Evolutionary conservation across 2,113 vertebrate species (phyloP).

Genomic region (Marmota flaviventris): DNA sequence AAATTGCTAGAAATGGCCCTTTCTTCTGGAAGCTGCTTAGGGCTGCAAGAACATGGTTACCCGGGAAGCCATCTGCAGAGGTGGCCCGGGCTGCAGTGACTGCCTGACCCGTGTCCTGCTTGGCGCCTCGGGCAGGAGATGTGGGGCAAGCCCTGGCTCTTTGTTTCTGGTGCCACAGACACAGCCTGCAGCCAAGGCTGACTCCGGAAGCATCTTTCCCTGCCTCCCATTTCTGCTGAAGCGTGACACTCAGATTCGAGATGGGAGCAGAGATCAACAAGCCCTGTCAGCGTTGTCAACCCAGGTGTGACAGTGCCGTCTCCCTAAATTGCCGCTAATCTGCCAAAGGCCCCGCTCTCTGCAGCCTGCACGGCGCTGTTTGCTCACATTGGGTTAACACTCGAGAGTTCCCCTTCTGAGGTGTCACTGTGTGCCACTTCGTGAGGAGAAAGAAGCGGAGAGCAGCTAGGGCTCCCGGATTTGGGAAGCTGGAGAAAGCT

Average conservation of each 20-base stretch:
- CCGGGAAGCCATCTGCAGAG: neutral
- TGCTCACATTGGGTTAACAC: constrained; percentile 90
- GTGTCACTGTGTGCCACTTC: constrained; percentile 90
- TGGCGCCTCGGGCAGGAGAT: neutral
- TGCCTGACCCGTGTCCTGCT: neutral
- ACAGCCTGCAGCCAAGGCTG: constrained; percentile 73
- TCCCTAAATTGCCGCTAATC: constrained; percentile 89
- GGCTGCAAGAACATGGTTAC: neutral
- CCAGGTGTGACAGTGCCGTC: constrained; percentile 90
- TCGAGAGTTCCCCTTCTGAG: constrained; percentile 88
- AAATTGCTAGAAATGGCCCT: no score
- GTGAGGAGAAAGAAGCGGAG: constrained; percentile 85
- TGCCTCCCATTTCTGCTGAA: constrained; percentile 85
- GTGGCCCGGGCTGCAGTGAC: no score
- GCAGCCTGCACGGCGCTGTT: constrained; percentile 87
- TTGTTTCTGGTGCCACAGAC: constrained; percentile 80
- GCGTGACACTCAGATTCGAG: constrained; percentile 89
- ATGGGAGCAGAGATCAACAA: constrained; percentile 89
- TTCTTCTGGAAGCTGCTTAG: neutral
- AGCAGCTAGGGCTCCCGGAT: constrained; percentile 86
- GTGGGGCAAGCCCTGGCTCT: neutral
- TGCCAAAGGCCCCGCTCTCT: constrained; percentile 87
- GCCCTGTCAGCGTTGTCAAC: constrained; percentile 90
- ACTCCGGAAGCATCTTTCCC: constrained; percentile 71
- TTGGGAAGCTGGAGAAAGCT: constrained; percentile 88